Percentiles rank a stretch among this genome's conserved stretches.
These are phyloP conservation scores for Conistra vaccinii DNA, from an alignment of 2,888 invertebrate genomes.

Conservation along the genomic window DNA sequence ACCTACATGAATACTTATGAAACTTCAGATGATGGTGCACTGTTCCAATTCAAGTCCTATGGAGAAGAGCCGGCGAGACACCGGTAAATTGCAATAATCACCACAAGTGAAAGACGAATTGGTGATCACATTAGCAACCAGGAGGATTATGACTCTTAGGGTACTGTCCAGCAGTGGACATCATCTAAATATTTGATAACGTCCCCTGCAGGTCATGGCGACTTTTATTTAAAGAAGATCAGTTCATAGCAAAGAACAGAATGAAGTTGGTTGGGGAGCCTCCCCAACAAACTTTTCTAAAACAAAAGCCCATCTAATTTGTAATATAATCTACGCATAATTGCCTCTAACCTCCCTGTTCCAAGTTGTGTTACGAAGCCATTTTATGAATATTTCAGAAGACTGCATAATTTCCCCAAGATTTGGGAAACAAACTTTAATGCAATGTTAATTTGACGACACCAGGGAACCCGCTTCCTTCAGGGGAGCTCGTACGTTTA, in stretches of 20 bases:
- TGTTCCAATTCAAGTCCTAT: background rate
- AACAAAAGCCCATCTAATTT: conserved; percentile 50
- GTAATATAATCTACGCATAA: conserved; percentile 61
- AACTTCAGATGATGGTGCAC: background rate
- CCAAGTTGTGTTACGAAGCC: conserved; percentile 48
- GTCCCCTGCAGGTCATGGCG: background rate
- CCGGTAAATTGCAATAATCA: background rate
- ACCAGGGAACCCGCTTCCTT: conserved; percentile 27
- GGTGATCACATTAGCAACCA: background rate
- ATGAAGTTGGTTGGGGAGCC: background rate
- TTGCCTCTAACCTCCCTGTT: conserved; percentile 52
- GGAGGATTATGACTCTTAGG: background rate
- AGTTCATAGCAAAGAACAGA: background rate
- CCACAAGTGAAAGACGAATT: background rate
- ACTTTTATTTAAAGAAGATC: background rate
- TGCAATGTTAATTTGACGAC: conserved; percentile 62
- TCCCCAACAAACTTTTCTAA: conserved; percentile 31
- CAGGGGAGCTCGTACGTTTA: conserved; percentile 10
- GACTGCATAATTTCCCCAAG: conserved; percentile 63
- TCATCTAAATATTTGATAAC: background rate
- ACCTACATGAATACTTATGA: background rate
- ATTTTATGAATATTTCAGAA: conserved; percentile 68
- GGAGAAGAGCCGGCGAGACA: background rate
- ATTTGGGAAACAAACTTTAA: conserved; percentile 63
- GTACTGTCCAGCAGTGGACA: no score